Evolutionary conservation across 2,888 invertebrate species (phyloP), one percentile per base, ranked within the genome.

Genomic region (Synanthedon vespiformis): DNA sequence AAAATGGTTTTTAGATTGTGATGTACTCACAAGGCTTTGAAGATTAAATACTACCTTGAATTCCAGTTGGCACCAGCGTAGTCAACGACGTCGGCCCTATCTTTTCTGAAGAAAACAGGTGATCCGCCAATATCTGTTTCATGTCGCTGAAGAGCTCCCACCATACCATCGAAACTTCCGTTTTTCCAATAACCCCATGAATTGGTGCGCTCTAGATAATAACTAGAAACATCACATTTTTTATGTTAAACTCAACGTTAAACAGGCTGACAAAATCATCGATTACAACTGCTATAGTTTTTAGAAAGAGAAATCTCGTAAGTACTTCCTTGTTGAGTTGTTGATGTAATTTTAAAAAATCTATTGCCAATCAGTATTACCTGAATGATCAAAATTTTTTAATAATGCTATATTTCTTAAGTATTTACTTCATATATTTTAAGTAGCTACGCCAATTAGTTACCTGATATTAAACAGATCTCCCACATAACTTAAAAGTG

Each of bases 391-490:
- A n/a, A n/a, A n/a, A n/a, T n/a, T n/a, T n/a, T n/a, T n/a, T n/a
- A n/a, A n/a, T n/a, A n/a, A n/a, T n/a, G n/a, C n/a, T n/a, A n/a
- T n/a, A n/a, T n/a, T n/a, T n/a, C n/a, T n/a, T n/a, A n/a, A n/a
- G n/a, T n/a, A n/a, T n/a, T n/a, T n/a, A n/a, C n/a, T n/a, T n/a
- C n/a, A n/a, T n/a, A 22, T 27, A 4, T 40, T 16, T 16, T 51
- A 40, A 16, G 12, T 5, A 16, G 2, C 16, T 16, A 11, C 5
- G 16, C 44, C 2, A 34, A n/a, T 16, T n/a, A n/a, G n/a, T n/a
- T 76, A 92, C 92, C 89, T 90, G 68, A 92, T 90, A 76, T 92
- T 92, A 65, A 88, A 92, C 74, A 92, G 89, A 59, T 92, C 90
- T 57, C 82, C 72, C 54, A 92, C 86, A 65, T 90, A 89, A 55